phyloP scores from a whole-genome alignment of 2,888 invertebrate species.

The Napeogenes sylphis region DNA sequence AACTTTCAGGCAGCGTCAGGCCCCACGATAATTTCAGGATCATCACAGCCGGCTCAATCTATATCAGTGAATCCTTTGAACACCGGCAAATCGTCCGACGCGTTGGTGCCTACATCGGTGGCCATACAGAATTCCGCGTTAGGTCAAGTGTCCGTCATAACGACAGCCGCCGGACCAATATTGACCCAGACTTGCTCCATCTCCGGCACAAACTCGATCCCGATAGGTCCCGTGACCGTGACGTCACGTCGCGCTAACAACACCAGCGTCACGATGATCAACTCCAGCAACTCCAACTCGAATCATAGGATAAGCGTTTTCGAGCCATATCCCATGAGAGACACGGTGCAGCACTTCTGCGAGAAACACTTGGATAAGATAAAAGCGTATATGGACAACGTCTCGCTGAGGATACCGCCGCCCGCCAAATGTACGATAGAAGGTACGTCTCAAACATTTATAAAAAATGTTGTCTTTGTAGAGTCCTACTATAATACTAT shows the following conservation, averaged over 20 bases:
- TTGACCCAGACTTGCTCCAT: conserved; percentile 22
- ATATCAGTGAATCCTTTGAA: conserved; percentile 64
- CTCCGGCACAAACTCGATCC: conserved; percentile 41
- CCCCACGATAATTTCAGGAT: conserved; percentile 53
- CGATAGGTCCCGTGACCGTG: conserved; percentile 80
- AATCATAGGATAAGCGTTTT: conserved; percentile 86
- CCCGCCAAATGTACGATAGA: conserved; percentile 96
- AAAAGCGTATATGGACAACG: conserved; percentile 92
- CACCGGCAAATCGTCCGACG: conserved; percentile 62
- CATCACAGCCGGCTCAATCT: conserved; percentile 52
- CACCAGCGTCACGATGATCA: conserved; percentile 87
- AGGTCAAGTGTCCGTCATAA: conserved; percentile 56
- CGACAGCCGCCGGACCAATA: conserved; percentile 33
- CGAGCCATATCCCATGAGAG: conserved; percentile 93
- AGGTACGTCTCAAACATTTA: conserved; percentile 73
- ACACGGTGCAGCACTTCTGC: conserved; percentile 96
- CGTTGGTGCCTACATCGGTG: conserved; percentile 52
- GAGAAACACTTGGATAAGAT: conserved; percentile 96
- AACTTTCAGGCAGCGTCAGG: conserved; percentile 30
- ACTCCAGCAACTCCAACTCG: conserved; percentile 67
- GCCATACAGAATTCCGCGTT: conserved; percentile 65
- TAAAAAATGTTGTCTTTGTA: background rate
- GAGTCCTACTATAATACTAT: background rate
- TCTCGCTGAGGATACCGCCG: conserved; percentile 89
- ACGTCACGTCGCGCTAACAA: conserved; percentile 81